A percentile compares a stretch with the other conserved stretches of the same genome.
Conservation (phyloP, 2,113 vertebrate species). For the Oceanites oceanicus region DNA sequence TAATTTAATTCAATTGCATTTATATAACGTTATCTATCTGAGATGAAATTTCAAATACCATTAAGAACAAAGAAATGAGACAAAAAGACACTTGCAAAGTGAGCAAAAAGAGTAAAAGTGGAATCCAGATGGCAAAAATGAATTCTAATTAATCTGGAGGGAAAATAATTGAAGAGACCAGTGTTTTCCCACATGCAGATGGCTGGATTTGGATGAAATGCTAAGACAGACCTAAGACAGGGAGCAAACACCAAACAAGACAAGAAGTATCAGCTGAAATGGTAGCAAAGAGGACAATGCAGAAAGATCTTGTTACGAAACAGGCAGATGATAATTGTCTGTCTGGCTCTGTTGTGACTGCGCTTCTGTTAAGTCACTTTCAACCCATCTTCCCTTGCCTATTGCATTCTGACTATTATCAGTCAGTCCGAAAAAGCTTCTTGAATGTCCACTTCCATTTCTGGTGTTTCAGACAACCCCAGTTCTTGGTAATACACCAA, state of each 20-base stretch:
- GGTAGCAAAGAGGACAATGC: background rate
- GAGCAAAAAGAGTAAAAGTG: background rate
- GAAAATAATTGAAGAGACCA: background rate
- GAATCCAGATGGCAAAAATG: background rate
- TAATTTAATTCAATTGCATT: background rate
- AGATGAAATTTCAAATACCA: background rate
- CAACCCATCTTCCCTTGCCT: background rate
- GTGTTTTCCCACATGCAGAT: background rate
- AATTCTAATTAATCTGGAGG: background rate
- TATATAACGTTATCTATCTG: background rate
- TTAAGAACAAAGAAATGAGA: background rate
- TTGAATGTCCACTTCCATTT: background rate
- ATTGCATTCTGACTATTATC: background rate
- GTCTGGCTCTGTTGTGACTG: background rate
- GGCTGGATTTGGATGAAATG: background rate
- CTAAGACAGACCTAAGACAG: background rate
- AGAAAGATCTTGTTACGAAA: background rate
- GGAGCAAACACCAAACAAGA: background rate
- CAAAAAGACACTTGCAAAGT: background rate
- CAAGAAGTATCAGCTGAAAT: background rate
- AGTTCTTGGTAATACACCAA: background rate
- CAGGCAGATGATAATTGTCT: background rate
- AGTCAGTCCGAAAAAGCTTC: background rate
- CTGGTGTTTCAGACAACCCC: background rate
- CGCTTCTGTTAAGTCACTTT: background rate